phyloP scores from a whole-genome alignment of 2,797 vertebrate genomes.

The Benthosema pterotum region DNA sequence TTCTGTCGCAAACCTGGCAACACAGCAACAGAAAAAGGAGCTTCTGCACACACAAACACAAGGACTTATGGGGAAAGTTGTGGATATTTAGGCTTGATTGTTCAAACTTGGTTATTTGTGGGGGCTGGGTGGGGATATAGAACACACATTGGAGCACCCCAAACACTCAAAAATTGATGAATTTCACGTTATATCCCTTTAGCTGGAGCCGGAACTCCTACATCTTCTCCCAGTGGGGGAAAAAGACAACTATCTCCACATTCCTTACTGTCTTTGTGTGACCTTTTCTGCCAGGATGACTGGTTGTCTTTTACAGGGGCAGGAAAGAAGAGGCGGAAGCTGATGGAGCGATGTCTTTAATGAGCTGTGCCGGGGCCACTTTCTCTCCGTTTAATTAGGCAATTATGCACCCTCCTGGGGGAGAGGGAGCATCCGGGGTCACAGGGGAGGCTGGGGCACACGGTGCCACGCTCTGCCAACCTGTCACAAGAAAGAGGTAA shows the following conservation, averaged over 20 bases:
- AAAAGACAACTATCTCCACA: slow-evolving; percentile 14
- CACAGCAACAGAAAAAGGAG: too few species aligned
- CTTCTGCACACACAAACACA: too few species aligned
- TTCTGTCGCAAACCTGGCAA: too few species aligned
- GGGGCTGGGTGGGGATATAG: too few species aligned
- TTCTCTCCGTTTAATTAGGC: slow-evolving; percentile 78
- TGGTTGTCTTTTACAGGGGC: slow-evolving; percentile 38
- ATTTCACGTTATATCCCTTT: too few species aligned
- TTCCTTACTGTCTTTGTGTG: slow-evolving; percentile 47
- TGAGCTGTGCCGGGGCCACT: slow-evolving; percentile 70
- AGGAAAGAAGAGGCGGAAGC: slow-evolving; percentile 45
- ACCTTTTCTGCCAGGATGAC: slow-evolving; percentile 72
- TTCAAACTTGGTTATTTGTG: too few species aligned
- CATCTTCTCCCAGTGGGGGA: slow-evolving; percentile 8
- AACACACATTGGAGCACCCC: too few species aligned
- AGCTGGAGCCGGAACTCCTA: background rate
- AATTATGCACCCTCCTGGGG: slow-evolving; percentile 73
- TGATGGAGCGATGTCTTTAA: slow-evolving; percentile 72
- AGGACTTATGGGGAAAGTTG: too few species aligned
- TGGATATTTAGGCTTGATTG: too few species aligned
- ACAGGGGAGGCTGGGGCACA: slow-evolving; percentile 49
- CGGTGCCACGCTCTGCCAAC: slow-evolving; percentile 60
- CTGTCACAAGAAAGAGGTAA: slow-evolving; percentile 54
- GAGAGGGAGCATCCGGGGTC: slow-evolving; percentile 66
- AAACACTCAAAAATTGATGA: too few species aligned